These are phyloP conservation scores for Rhodeus uyekii DNA, from an alignment of 2,797 vertebrate species.

Conservation along the genomic window DNA sequence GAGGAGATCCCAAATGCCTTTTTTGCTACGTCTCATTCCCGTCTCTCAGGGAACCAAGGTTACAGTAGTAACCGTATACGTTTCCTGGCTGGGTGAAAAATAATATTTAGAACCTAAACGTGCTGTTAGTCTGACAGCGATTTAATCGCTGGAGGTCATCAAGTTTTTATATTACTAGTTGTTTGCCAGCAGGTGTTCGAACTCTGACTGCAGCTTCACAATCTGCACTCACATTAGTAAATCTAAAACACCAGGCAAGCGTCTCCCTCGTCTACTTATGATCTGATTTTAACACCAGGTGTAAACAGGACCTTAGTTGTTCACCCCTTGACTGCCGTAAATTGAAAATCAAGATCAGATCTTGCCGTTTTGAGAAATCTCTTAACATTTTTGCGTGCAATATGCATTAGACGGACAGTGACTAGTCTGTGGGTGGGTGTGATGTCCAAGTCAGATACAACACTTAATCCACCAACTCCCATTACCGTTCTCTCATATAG, in stretches of 20 bases:
- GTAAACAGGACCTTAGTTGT: background rate
- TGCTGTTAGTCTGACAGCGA: background rate
- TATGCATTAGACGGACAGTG: background rate
- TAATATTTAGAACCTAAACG: background rate
- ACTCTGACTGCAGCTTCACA: background rate
- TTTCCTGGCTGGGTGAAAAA: background rate
- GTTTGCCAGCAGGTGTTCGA: background rate
- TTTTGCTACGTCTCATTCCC: no score
- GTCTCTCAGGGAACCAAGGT: no score
- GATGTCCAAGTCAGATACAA: conserved; percentile 38
- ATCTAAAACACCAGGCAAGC: background rate
- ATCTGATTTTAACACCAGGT: background rate
- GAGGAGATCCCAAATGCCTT: no score
- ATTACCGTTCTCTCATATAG: conserved; percentile 54
- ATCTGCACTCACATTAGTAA: background rate
- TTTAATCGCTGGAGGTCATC: background rate
- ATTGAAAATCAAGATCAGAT: background rate
- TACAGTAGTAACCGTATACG: no score
- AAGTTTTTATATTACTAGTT: background rate
- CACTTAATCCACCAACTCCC: conserved; percentile 43
- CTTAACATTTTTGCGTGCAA: background rate
- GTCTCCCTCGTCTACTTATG: background rate
- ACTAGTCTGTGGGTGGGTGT: conserved; percentile 11
- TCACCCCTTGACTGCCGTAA: background rate
- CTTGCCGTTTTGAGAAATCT: background rate